Base-by-base conservation (phyloP, 2,797 vertebrate genomes). In the Orestias chungarensis region DNA sequence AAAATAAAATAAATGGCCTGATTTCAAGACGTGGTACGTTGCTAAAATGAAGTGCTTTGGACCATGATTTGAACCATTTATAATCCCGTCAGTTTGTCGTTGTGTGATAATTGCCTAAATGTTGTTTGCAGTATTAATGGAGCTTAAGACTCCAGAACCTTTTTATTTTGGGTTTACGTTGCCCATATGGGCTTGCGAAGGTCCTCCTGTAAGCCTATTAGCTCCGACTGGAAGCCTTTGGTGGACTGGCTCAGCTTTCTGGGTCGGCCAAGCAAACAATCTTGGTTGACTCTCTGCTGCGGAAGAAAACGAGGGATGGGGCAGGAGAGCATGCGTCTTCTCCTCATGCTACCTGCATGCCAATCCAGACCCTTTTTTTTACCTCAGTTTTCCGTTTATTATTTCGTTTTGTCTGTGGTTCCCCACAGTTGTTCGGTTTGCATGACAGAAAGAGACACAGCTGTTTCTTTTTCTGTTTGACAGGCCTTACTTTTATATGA, bases 291-390 rank as follows among this genome's bases (percentile, higher is more conserved):
- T 9, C 38, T 8, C 70, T 12, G 68, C 73, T 76, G 71, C 66
- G 35, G 76, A 76, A 67, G 75, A 70, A n/a, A 75, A 71, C 1
- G 27, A 71, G 79, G 75, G 80, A 82, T 74, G 78, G 64, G 69
- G 79, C 84, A 76, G 84, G 83, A 90, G 83, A 91, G 91, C 90
- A 91, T 92, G 90, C 33, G 43, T 86, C 80, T 87, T 74, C 86
- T 73, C 76, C 68, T 82, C 77, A 40, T 88, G 82, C 87, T 76
- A 76, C 86, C 81, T 92, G 94, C 93, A 93, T 94, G 93, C 84
- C 80, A 54, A 71, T 80, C 75, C 71, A 70, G 85, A 78, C 82
- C 76, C 79, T 74, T 61, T 71, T 72, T 77, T 78, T 81, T n/a
- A n/a, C n/a, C 70, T 78, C 38, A 1, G 69, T 79, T 73, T 69